Evolutionary conservation across 2,797 vertebrate species (phyloP).

Genomic region (Gymnoscopelus microlampas): DNA sequence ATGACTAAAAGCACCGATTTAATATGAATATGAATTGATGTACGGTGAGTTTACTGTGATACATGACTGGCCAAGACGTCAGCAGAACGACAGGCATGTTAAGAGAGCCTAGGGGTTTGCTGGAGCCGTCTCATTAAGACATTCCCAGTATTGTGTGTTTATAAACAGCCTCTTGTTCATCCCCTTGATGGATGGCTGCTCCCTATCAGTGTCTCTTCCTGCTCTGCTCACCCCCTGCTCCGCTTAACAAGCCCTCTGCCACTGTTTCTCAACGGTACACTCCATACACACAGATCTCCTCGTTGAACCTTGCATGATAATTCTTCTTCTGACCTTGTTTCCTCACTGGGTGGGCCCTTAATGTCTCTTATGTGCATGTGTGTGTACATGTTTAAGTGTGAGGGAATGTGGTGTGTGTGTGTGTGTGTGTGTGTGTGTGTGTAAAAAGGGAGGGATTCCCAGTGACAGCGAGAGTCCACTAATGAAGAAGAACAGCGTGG

Average conservation of each 20-base stretch:
- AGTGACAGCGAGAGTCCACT: conserved; percentile 60
- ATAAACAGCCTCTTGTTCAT: conserved; percentile 82
- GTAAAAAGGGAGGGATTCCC: conserved; percentile 56
- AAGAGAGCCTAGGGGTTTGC: conserved; percentile 32
- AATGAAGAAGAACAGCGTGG: conserved; percentile 80
- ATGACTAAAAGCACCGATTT: no score
- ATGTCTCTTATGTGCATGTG: conserved; percentile 26
- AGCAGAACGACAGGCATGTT: conserved; percentile 6
- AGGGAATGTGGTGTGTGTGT: conserved; percentile 27
- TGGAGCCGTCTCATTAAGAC: conserved; percentile 81
- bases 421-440: conserved; percentile 30
- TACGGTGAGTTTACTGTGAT: no score
- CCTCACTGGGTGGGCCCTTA: conserved; percentile 80
- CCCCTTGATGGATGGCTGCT: conserved; percentile 79
- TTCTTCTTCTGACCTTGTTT: conserved; percentile 53
- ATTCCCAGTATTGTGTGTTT: conserved; percentile 83
- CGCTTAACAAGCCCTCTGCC: conserved; percentile 61
- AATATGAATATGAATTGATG: no score
- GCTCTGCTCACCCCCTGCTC: conserved; percentile 64
- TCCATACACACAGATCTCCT: conserved; percentile 25
- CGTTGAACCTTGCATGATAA: conserved; percentile 31
- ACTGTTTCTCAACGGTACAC: conserved; percentile 78
- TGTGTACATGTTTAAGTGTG: conserved; percentile 41
- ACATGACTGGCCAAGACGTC: no score
- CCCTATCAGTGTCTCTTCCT: conserved; percentile 79